Evolutionary conservation across 2,797 vertebrate species (phyloP), one percentile per base, ranked within the genome.

Genomic region (Todus mexicanus): DNA sequence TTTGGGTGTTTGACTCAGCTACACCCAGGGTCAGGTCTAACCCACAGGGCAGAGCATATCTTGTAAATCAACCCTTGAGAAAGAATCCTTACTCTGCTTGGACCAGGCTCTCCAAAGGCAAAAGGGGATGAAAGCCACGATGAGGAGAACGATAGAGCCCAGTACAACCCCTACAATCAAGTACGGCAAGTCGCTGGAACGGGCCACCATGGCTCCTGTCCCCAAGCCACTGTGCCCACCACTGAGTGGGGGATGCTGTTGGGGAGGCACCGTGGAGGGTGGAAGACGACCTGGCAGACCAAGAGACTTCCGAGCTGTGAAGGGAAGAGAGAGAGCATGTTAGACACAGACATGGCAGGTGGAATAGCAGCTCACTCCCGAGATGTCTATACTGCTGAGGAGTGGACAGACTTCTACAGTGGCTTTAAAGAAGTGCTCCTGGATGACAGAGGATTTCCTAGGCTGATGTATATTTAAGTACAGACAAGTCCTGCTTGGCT

Each of bases 61-160:
- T 42, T 54, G 12, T 56, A 54, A 27, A 59, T 45, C 43, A 71
- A 11, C 15, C 66, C 42, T 25, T 19, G 54, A 51, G 47, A 57
- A 92, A 64, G 15, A 74, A 27, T 56, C 89, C 99, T 98, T 97
- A 99, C 99, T 99, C 96, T 99, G 99, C 94, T 99, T 99, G 94
- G 99, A 98, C 98, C 99, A 99, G 38, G 99, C 98, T 94, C 99
- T 98, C 99, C 99, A 99, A 43, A 99, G 97, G 91, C 99, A 99
- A 97, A 99, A 99, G 22, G 99, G 99, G 96, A 99, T 99, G 97
- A 99, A 99, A 87, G 98, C 98, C 8, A 99, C 98, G 0, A 99
- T 99, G 97, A 99, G 98, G 93, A 99, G 99, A 68, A 99, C 98
- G 0, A 99, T 97, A 10, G 99, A 98, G 79, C 98, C 99, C 78